Conservation (phyloP, 2,888 invertebrate genomes). For the Ligdia adustata region DNA sequence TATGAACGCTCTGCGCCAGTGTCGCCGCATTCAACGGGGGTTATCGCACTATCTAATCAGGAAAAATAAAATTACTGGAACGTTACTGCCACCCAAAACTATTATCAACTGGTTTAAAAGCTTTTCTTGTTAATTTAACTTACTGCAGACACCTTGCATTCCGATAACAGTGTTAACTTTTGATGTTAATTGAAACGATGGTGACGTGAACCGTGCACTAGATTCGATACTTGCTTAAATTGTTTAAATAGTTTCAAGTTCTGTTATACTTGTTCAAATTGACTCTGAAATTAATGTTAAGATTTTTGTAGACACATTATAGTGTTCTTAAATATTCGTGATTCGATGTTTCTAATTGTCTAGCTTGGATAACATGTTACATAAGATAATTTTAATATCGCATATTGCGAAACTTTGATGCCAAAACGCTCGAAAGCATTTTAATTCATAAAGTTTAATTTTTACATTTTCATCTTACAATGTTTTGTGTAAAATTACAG, state of each 20-base stretch:
- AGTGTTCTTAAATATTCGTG: not conserved
- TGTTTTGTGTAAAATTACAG: slow-evolving; percentile 69
- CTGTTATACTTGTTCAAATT: slow-evolving; percentile 1
- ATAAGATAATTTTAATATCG: too few species aligned
- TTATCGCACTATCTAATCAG: slow-evolving; percentile 49
- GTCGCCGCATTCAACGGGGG: slow-evolving; percentile 42
- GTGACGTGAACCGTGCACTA: slow-evolving; percentile 16
- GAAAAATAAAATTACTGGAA: slow-evolving; percentile 42
- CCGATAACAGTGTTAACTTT: slow-evolving; percentile 36
- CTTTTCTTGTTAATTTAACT: slow-evolving; percentile 36
- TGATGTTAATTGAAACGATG: slow-evolving; percentile 32
- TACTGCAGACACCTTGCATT: slow-evolving; percentile 34
- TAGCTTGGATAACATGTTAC: too few species aligned
- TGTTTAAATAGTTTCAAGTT: slow-evolving; percentile 2
- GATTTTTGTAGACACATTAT: not conserved
- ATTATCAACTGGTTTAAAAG: slow-evolving; percentile 38
- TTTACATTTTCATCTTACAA: too few species aligned
- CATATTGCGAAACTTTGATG: too few species aligned
- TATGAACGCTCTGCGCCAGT: slow-evolving; percentile 34
- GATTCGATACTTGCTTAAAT: slow-evolving; percentile 12
- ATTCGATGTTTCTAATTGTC: too few species aligned
- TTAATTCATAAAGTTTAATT: too few species aligned
- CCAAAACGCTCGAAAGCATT: too few species aligned
- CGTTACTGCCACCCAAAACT: slow-evolving; percentile 33
- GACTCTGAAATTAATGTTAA: not conserved